Percentiles rank a stretch among this genome's conserved stretches.
Conservation (phyloP, 2,113 vertebrate genomes). For the Pontoporia blainvillei region DNA sequence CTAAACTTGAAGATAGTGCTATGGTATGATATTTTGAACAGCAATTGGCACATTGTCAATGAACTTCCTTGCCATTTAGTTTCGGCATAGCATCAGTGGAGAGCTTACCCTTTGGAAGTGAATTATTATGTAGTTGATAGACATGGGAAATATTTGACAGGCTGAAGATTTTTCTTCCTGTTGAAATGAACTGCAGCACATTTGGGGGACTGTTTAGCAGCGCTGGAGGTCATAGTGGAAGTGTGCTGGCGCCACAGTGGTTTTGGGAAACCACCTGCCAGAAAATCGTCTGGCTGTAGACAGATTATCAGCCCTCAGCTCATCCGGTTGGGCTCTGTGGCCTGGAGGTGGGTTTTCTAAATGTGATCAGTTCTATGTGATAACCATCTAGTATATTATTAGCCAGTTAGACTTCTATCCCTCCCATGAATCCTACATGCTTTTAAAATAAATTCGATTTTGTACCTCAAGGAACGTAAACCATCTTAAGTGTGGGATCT, state of each 20-base stretch:
- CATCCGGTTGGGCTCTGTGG: conserved; percentile 35
- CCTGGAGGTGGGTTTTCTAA: conserved; percentile 34
- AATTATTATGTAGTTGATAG: conserved; percentile 54
- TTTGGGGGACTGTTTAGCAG: neutral
- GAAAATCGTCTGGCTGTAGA: conserved; percentile 41
- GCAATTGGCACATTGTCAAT: conserved; percentile 47
- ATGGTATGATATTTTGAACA: conserved; percentile 29
- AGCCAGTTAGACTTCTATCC: neutral
- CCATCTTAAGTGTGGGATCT: neutral
- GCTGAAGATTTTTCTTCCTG: conserved; percentile 10
- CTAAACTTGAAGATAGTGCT: conserved; percentile 35
- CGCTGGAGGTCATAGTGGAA: conserved; percentile 39
- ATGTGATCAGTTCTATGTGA: conserved; percentile 46
- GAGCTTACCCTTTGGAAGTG: conserved; percentile 26
- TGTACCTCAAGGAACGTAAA: neutral
- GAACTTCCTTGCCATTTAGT: conserved; percentile 19
- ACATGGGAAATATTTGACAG: conserved; percentile 55
- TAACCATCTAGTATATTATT: neutral
- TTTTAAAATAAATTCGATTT: neutral
- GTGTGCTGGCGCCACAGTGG: neutral
- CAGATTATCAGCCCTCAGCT: conserved; percentile 42
- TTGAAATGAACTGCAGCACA: conserved; percentile 4
- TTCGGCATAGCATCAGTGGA: neutral
- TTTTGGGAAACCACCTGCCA: conserved; percentile 53
- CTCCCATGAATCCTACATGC: neutral